These are phyloP conservation scores for Chaitophorus viminalis DNA, from an alignment of 2,888 invertebrate genomes.

Conservation along the genomic window DNA sequence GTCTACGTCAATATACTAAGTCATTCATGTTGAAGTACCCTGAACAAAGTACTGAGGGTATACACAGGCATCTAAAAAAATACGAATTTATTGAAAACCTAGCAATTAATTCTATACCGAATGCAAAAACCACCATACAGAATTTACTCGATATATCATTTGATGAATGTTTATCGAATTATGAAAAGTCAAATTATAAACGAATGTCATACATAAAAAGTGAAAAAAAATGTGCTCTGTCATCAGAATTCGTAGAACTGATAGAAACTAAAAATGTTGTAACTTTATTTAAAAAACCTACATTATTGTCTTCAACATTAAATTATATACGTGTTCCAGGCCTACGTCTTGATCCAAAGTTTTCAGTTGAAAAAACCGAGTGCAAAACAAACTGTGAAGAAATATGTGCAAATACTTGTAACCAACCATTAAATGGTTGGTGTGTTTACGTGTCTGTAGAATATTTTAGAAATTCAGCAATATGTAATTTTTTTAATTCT, in stretches of 20 bases:
- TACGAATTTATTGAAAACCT: slow-evolving; percentile 17
- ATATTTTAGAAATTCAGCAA: slow-evolving; percentile 8
- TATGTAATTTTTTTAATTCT: slow-evolving; percentile 35
- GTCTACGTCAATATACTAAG: not conserved
- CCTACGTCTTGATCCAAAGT: slow-evolving; percentile 7
- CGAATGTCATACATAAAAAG: not conserved
- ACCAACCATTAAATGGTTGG: slow-evolving; percentile 38
- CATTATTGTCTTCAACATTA: slow-evolving; percentile 31
- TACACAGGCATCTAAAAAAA: not conserved
- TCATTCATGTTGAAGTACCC: slow-evolving; percentile 53
- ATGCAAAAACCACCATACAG: not conserved
- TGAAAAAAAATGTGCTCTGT: not conserved
- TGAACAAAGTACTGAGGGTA: not conserved
- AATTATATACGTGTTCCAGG: slow-evolving; percentile 55
- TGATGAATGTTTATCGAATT: not conserved
- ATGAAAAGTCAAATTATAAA: not conserved
- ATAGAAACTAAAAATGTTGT: slow-evolving; percentile 7
- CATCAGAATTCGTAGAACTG: not conserved
- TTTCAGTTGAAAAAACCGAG: not conserved
- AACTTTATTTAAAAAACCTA: slow-evolving; percentile 58
- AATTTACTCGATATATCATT: not conserved
- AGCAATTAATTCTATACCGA: not conserved
- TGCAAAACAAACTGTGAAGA: slow-evolving; percentile 28
- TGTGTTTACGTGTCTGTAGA: slow-evolving; percentile 51
- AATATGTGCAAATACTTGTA: slow-evolving; percentile 47